Conservation (phyloP, 2,797 vertebrate genomes). For the Silurus aristotelis region DNA sequence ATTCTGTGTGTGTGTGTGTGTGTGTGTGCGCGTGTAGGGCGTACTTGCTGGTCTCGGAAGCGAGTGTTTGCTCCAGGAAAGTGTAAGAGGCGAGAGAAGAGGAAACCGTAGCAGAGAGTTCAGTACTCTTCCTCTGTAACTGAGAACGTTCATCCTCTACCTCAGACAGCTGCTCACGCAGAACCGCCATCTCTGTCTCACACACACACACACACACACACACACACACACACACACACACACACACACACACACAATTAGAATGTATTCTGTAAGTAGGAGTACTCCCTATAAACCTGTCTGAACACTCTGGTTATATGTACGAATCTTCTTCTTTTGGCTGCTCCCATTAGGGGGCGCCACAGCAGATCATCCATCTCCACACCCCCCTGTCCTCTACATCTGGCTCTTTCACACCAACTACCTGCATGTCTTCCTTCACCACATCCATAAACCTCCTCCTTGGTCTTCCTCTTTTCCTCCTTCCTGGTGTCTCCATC, state of each 20-base stretch:
- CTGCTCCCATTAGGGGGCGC: too few relatives aligned
- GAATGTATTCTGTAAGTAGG: neutral
- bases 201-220: neutral
- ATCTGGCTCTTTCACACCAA: too few relatives aligned
- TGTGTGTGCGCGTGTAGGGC: neutral
- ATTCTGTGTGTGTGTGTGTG: constrained; percentile 1
- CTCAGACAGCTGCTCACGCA: constrained; percentile 71
- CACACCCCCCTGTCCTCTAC: too few relatives aligned
- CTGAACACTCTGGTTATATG: neutral
- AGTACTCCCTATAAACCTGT: neutral
- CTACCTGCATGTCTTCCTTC: too few relatives aligned
- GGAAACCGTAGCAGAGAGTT: constrained; percentile 74
- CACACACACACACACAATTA: neutral
- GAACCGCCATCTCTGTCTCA: constrained; percentile 71
- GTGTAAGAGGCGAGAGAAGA: constrained; percentile 75
- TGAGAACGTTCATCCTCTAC: constrained; percentile 66
- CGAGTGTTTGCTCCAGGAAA: constrained; percentile 75
- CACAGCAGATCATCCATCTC: too few relatives aligned
- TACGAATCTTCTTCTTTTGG: too few relatives aligned
- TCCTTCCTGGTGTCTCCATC: too few relatives aligned
- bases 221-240: neutral
- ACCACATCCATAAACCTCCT: too few relatives aligned
- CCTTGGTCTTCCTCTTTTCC: too few relatives aligned
- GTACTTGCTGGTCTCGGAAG: constrained; percentile 71
- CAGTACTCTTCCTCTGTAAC: constrained; percentile 70